These are phyloP conservation scores for Elephantulus edwardii DNA, from an alignment of 2,113 vertebrate genomes.

Conservation along the genomic window DNA sequence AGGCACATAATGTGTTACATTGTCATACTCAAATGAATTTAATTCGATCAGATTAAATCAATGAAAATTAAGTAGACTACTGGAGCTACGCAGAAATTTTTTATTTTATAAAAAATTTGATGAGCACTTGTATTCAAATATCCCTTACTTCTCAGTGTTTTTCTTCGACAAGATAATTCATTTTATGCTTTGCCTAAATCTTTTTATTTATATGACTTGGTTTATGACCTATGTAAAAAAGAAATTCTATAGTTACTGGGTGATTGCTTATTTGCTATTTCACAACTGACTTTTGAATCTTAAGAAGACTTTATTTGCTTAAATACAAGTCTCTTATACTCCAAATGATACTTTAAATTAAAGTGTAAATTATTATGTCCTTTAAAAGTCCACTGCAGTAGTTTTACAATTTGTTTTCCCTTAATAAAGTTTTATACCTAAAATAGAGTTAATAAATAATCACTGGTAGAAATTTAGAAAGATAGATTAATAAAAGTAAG, in stretches of 20 bases:
- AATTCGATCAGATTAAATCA: not conserved
- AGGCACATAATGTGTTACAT: not conserved
- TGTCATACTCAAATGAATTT: not conserved
- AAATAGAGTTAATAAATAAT: not conserved
- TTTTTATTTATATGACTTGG: not conserved
- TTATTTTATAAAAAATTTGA: not conserved
- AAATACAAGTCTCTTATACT: not conserved
- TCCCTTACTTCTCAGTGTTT: not conserved
- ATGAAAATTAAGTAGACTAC: not conserved
- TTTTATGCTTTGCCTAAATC: not conserved
- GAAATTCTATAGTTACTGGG: not conserved
- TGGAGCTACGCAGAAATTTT: not conserved
- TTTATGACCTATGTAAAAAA: not conserved
- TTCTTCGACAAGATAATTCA: constrained; percentile 4
- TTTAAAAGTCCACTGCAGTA: not conserved
- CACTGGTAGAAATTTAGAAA: not conserved
- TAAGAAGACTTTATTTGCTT: not conserved
- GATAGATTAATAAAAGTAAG: not conserved
- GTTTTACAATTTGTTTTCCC: not conserved
- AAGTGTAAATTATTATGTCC: not conserved
- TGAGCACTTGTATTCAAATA: not conserved
- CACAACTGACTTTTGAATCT: not conserved
- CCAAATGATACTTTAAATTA: not conserved
- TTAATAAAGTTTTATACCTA: not conserved
- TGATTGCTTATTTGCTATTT: not conserved